These are phyloP conservation scores for Gymnocephalus cernua DNA, from an alignment of 2,113 vertebrate species.

Conservation along the genomic window DNA sequence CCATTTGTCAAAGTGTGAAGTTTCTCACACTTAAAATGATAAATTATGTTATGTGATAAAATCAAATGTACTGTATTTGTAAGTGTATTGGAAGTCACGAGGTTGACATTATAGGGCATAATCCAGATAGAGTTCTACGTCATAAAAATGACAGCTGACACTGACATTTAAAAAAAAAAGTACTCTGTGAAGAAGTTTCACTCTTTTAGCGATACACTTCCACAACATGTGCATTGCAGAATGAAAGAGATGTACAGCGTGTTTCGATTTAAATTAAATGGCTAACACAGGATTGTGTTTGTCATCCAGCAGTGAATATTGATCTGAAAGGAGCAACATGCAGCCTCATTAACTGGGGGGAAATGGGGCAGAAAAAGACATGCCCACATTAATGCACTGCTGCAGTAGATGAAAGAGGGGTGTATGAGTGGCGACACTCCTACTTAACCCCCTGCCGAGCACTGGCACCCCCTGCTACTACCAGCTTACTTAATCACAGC, in stretches of 20 bases:
- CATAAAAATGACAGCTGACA: background rate
- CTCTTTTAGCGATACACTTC: background rate
- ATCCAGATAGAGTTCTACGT: background rate
- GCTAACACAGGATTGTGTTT: background rate
- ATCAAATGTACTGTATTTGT: background rate
- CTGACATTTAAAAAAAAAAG: too few relatives aligned
- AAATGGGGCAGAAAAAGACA: background rate
- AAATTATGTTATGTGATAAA: too few relatives aligned
- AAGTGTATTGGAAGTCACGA: background rate
- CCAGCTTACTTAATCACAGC: constrained; percentile 32
- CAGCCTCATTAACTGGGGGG: constrained; percentile 13
- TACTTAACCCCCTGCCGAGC: constrained; percentile 45
- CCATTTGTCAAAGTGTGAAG: background rate
- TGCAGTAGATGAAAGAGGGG: constrained; percentile 76
- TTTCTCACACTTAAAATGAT: background rate
- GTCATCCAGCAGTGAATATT: constrained; percentile 13
- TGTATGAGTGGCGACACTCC: constrained; percentile 32
- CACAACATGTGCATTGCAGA: background rate
- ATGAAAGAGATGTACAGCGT: background rate
- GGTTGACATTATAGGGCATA: background rate
- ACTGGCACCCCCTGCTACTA: constrained; percentile 21
- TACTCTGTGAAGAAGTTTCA: background rate
- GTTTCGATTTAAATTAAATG: background rate
- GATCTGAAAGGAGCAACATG: constrained; percentile 30
- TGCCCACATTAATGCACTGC: constrained; percentile 57